A percentile compares a stretch with the other conserved stretches of the same genome.
phyloP scores from a whole-genome alignment of 2,113 vertebrate species.

The Albula glossodonta region DNA sequence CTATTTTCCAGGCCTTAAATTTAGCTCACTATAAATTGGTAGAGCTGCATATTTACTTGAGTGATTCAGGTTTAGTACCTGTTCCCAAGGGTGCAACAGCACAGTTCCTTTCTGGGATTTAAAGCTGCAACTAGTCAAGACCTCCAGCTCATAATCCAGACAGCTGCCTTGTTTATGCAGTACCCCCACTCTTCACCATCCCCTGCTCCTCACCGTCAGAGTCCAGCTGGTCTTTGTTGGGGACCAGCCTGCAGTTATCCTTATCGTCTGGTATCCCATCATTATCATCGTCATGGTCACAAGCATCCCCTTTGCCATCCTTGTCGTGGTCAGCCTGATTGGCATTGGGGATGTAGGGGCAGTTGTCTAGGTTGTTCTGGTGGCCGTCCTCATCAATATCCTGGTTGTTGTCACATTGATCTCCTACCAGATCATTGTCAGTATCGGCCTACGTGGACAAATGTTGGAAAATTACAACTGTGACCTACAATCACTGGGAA shows the following conservation, averaged over 20 bases:
- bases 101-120: background rate
- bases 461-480: background rate
- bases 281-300: conserved; percentile 92
- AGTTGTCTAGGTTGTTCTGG: conserved; percentile 98
- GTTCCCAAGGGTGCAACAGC: background rate
- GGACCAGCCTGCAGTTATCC: conserved; percentile 92
- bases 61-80: background rate
- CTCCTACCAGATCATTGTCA: conserved; percentile 94
- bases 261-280: conserved; percentile 91
- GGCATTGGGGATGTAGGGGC: conserved; percentile 90
- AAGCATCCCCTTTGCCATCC: conserved; percentile 92
- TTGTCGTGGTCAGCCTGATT: conserved; percentile 95
- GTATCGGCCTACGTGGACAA: conserved; percentile 73
- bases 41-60: background rate
- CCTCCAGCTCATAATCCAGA: background rate
- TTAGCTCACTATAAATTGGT: background rate
- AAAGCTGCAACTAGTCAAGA: background rate
- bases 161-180: background rate
- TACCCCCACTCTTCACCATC: background rate
- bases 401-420: conserved; percentile 94
- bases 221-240: conserved; percentile 86
- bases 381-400: conserved; percentile 96
- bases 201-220: conserved; percentile 75
- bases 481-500: background rate
- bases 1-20: background rate